Evolutionary conservation across 2,888 invertebrate species (phyloP).

Genomic region (Plebejus anna): DNA sequence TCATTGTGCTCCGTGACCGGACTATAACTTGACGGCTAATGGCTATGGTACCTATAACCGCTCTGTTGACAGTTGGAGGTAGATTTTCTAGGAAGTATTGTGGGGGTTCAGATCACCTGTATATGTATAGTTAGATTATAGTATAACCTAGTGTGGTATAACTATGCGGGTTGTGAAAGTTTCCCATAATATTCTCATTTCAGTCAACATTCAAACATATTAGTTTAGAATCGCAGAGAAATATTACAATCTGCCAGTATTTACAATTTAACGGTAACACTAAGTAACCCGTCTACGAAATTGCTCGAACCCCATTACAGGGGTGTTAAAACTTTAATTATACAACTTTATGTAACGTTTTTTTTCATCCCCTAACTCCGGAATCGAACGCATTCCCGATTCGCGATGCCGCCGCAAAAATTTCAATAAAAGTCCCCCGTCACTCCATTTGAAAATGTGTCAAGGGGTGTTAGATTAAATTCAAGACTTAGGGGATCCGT

Average conservation of each 20-base stretch:
- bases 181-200: too few species aligned
- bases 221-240: too few species aligned
- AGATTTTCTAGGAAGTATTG: background rate
- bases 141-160: too few species aligned
- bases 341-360: slow-evolving; percentile 27
- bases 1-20: too few species aligned
- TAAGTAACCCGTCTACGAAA: background rate
- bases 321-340: slow-evolving; percentile 23
- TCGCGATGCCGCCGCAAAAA: slow-evolving; percentile 63
- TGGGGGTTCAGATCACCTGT: too few species aligned
- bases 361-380: slow-evolving; percentile 21
- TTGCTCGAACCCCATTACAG: background rate
- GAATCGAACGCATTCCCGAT: slow-evolving; percentile 62
- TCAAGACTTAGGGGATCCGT: slow-evolving; percentile 31
- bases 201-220: too few species aligned
- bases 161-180: too few species aligned
- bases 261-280: background rate
- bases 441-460: slow-evolving; percentile 34
- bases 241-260: background rate
- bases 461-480: slow-evolving; percentile 34
- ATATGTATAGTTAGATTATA: too few species aligned
- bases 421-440: slow-evolving; percentile 59
- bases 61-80: background rate
- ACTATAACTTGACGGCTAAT: too few species aligned
- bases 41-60: too few species aligned